Evolutionary conservation across 2,797 vertebrate species (phyloP), one percentile per base, ranked within the genome.

Genomic region (Mareca strepera): DNA sequence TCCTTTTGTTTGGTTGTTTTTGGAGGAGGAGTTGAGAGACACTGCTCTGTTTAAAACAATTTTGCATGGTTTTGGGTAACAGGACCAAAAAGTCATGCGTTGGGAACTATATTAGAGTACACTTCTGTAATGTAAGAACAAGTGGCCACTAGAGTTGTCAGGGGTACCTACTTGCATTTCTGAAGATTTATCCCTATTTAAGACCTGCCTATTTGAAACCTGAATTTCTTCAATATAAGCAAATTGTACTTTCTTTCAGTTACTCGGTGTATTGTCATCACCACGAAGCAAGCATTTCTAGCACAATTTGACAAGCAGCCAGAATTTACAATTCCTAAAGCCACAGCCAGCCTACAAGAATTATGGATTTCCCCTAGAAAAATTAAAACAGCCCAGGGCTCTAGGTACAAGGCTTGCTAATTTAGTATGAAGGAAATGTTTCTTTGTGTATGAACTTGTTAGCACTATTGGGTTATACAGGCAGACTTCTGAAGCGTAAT

Each of bases 241-340:
- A 5, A 44, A 21, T 9, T 15, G 3, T 31, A 63, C 21, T 78
- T 86, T 59, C 26, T 73, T 46, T 29, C 25, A 53, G 37, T 68
- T 68, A 53, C 8, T 41, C 81, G 59, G 55, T n/a, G 60, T 13
- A 43, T 21, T 44, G 16, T 21, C 59, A 48, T 5, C 28, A 70
- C 41, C 26, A 46, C 0, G 3, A 7, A 64, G 13, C 26, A 7
- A 64, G 13, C 26, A 46, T 15, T 86, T 26, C 11, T 33, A 72
- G 56, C 16, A 74, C 10, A 48, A 43, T 50, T 37, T 79, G 48
- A 58, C 14, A 74, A 43, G 23, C 22, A 64, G 41, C 14, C 11
- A 82, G 46, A 82, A 75, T n/a, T 82, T 29, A n/a, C 9, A 85
- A 52, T 22, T 87, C 37, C 63, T 50, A 85, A 82, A 82, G 53